A percentile compares a stretch with the other conserved stretches of the same genome.
These are phyloP conservation scores for Andricus grossulariae DNA, from an alignment of 1,140 invertebrate genomes.

Conservation along the genomic window DNA sequence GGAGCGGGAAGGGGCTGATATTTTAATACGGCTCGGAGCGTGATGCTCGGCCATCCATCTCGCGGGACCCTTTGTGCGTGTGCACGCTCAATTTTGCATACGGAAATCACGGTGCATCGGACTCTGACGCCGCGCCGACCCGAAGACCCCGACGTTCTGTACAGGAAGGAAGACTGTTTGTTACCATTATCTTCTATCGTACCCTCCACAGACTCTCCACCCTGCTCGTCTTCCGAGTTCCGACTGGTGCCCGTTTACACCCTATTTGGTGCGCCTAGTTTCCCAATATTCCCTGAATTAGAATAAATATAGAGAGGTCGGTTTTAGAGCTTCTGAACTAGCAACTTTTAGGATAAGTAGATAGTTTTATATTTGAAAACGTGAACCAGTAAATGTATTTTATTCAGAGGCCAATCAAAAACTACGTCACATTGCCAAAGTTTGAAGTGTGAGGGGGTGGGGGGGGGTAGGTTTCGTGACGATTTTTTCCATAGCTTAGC, in stretches of 20 bases:
- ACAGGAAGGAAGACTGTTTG: conserved; percentile 66
- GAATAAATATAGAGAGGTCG: conserved; percentile 45
- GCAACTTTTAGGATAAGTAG: too few relatives aligned
- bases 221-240: conserved; percentile 41
- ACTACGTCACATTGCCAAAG: too few relatives aligned
- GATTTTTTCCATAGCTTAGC: too few relatives aligned
- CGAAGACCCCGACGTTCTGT: conserved; percentile 55
- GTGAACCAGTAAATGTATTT: too few relatives aligned
- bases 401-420: too few relatives aligned
- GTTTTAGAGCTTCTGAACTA: too few relatives aligned
- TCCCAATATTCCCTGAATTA: conserved; percentile 32
- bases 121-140: conserved; percentile 43
- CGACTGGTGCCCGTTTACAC: conserved; percentile 39
- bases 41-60: conserved; percentile 70
- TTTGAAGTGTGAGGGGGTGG: too few relatives aligned
- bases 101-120: conserved; percentile 68
- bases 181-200: conserved; percentile 63
- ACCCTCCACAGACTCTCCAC: conserved; percentile 45
- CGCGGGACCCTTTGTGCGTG: conserved; percentile 61
- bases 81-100: conserved; percentile 70
- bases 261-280: conserved; percentile 39
- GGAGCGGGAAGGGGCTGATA: conserved; percentile 58
- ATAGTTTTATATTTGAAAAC: too few relatives aligned
- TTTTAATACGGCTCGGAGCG: conserved; percentile 68
- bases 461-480: too few relatives aligned